Evolutionary conservation across 2,113 vertebrate genomes (phyloP), one percentile per base, ranked within the genome.

Genomic region (Colistium nudipinnis): DNA sequence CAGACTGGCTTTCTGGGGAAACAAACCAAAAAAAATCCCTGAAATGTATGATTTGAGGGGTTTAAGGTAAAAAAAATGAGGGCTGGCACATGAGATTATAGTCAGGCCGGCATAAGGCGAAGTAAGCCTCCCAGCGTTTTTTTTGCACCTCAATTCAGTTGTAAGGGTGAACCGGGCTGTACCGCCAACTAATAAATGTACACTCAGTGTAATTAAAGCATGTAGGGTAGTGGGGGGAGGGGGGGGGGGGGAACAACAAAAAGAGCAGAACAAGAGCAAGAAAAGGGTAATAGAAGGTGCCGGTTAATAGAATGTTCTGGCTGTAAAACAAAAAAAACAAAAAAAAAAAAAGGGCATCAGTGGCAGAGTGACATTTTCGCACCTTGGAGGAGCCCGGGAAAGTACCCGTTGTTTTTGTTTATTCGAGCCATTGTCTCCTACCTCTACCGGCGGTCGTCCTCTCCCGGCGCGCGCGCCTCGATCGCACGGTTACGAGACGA

Each of bases 401-500:
- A 69, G 55, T 61, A 4, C 8, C n/a, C 41, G 53, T 45, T 67
- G 66, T 70, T 70, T 35, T 74, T 89, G 70, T 83, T 83, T 80
- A 86, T 81, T 77, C 35, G 56, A 14, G 0, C 28, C 35, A 43
- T 76, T 76, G 74, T 89, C 56, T 76, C 82, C 83, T 59, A 80
- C 83, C 84, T 86, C 72, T n/a, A 84, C 82, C 71, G 25, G 72
- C 76, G 81, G 85, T 88, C 86, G 79, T 81, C 83, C 55, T 76
- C 67, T 38, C 70, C n/a, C n/a, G n/a, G n/a, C 5, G 31, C 45
- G 36, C 13, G 19, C 7, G 16, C 76, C 85, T 87, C 75, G 73
- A 80, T 84, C 62, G 67, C 3, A 1, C 79, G 36, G 56, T 82
- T 80, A n/a, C 41, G 54, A 84, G 38, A 81, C 71, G 2, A 76